Percentiles rank a stretch among this genome's conserved stretches.
These are phyloP conservation scores for Ganaspis brasiliensis DNA, from an alignment of 2,888 invertebrate genomes.

Conservation along the genomic window DNA sequence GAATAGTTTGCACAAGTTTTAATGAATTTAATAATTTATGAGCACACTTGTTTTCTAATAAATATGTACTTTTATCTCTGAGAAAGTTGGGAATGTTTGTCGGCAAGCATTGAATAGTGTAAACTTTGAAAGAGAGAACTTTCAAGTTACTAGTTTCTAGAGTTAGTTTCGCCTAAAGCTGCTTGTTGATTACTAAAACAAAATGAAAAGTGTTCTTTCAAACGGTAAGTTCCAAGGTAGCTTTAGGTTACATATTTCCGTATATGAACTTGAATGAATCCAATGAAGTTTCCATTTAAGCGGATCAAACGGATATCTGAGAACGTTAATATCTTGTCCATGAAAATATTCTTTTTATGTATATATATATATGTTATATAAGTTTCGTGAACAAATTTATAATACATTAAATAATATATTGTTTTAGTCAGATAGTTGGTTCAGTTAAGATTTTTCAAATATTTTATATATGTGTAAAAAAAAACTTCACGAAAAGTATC, in stretches of 20 bases:
- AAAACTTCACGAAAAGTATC: no score
- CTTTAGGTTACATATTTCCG: constrained; percentile 12
- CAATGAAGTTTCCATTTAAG: neutral
- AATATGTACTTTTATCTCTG: neutral
- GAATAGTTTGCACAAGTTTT: neutral
- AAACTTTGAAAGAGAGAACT: constrained; percentile 23
- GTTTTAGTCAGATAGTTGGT: no score
- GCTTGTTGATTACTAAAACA: constrained; percentile 22
- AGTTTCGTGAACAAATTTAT: no score
- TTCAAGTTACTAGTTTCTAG: constrained; percentile 23
- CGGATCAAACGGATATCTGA: constrained; percentile 12
- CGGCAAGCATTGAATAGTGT: neutral
- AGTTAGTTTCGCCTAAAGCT: constrained; percentile 31
- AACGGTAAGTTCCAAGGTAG: neutral
- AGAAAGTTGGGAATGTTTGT: neutral
- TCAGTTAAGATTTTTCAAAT: no score
- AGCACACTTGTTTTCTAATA: neutral
- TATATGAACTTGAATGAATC: constrained; percentile 21
- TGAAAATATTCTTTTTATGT: no score
- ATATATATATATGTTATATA: no score
- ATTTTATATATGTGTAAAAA: no score
- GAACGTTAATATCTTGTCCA: neutral
- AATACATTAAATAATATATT: no score
- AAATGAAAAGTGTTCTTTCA: constrained; percentile 19
- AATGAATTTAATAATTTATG: neutral